Base-by-base conservation (phyloP, 2,888 invertebrate species). In the Microplitis deprimator region DNA sequence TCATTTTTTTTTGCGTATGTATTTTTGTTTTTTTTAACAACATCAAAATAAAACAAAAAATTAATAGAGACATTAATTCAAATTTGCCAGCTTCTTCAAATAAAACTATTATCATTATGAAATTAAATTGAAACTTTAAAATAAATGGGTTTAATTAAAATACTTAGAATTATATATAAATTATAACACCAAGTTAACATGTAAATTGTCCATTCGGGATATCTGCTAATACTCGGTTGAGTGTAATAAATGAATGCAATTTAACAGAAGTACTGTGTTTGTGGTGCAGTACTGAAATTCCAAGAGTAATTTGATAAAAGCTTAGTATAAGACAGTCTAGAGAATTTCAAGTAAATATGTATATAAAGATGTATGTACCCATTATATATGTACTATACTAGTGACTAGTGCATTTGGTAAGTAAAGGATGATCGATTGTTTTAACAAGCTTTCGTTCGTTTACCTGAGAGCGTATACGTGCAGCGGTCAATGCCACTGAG, bases 401-500 rank as follows among this genome's bases (percentile, higher is more conserved):
- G 40, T n/a, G 39, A 4, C 50, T 50, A 50, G 50, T 50, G 50
- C 10, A 13, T 10, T 40, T 39, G 40, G n/a, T 40, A 40, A 68
- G 68, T 68, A 39, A 16, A 29, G 50, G 20, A 73, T 65, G 73
- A 73, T 73, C 73, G 73, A 73, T 71, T 61, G 71, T 71, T 71
- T 10, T 38, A 16, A 38, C 65, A 73, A 20, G 41, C 62, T 41
- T 73, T 73, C 50, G 20, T 73, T 65, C 65, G 50, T 73, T 65
- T 64, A 73, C 73, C 73, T 73, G 73, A 65, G 73, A 65, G 20
- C 40, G 41, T 69, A 29, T 29, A 73, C 60, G 40, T 77, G 73
- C 17, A 73, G 16, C 70, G 74, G 73, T 73, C 77, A 74, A 73
- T 74, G 38, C 50, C 50, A 17, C 70, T 62, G 65, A 39, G 17